Conservation (phyloP, 2,888 invertebrate species). For the Rhamphomyia laevipes region DNA sequence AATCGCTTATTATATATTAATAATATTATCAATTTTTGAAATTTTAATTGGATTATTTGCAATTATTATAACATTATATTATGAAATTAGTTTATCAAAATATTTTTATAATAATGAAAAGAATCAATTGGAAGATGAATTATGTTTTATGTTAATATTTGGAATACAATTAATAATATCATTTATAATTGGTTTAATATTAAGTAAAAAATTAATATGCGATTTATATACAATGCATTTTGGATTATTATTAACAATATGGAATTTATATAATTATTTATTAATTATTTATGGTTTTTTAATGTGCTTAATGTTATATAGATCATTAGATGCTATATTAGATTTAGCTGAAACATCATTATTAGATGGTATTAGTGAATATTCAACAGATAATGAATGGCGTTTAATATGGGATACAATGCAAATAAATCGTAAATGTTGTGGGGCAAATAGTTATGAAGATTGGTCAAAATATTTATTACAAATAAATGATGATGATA, state of each 20-base stretch:
- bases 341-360: conserved; percentile 21
- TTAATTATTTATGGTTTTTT: conserved; percentile 9
- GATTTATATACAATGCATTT: conserved; percentile 12
- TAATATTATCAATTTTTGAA: background rate
- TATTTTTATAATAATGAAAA: background rate
- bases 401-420: conserved; percentile 31
- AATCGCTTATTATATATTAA: background rate
- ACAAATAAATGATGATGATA: background rate
- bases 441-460: background rate
- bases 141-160: background rate
- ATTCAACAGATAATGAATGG: conserved; percentile 32
- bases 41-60: background rate
- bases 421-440: background rate
- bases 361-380: conserved; percentile 29
- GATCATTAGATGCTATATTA: conserved; percentile 2
- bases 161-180: background rate
- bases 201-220: background rate
- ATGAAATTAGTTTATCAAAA: background rate
- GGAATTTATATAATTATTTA: conserved; percentile 12
- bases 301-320: conserved; percentile 5
- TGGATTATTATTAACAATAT: conserved; percentile 10
- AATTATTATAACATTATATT: background rate
- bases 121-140: background rate
- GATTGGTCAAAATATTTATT: background rate
- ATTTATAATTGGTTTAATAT: background rate